A percentile compares a stretch with the other conserved stretches of the same genome.
phyloP scores from a whole-genome alignment of 1,140 invertebrate genomes.

The Heliconius melpomene region DNA sequence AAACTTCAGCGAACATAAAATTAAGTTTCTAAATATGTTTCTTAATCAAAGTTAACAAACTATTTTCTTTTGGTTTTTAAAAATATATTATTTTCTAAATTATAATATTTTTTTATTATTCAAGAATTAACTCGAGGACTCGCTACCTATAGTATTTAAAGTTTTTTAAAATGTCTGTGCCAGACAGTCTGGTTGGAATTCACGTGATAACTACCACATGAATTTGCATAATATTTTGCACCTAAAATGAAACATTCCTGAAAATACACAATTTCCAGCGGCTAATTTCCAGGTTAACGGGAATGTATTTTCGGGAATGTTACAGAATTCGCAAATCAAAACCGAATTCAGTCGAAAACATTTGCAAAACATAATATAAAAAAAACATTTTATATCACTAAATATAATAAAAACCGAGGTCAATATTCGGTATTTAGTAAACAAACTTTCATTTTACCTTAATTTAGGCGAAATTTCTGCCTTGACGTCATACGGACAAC shows the following conservation, averaged over 20 bases:
- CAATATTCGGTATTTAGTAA: not conserved
- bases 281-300: too few relatives aligned
- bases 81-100: too few relatives aligned
- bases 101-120: not conserved
- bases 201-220: not conserved
- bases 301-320: too few relatives aligned
- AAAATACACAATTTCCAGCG: not conserved
- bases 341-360: not conserved
- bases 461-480: slow-evolving; percentile 7
- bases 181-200: not conserved
- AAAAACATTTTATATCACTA: not conserved
- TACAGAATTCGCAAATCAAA: not conserved
- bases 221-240: not conserved
- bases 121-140: not conserved
- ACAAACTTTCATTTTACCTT: not conserved
- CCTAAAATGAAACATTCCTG: not conserved
- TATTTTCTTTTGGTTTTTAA: too few relatives aligned
- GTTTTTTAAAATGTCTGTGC: not conserved
- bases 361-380: not conserved
- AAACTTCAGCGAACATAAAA: too few relatives aligned
- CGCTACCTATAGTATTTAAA: not conserved
- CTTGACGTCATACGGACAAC: not conserved
- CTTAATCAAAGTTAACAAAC: too few relatives aligned
- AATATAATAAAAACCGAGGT: not conserved
- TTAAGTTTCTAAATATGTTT: too few relatives aligned